Evolutionary conservation across 2,797 vertebrate species (phyloP).

Genomic region (Sebastes vulpes): DNA sequence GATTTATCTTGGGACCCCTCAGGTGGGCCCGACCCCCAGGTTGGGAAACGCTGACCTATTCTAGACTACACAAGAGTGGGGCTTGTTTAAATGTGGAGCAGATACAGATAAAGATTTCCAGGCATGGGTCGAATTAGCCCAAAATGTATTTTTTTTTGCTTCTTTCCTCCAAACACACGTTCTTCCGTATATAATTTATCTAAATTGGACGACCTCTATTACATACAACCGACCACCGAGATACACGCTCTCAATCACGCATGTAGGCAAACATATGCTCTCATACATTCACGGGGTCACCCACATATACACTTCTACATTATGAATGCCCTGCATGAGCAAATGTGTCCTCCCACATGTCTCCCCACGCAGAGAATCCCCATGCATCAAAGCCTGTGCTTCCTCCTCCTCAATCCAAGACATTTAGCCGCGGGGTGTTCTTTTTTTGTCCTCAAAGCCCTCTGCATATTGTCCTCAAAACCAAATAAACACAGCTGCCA

Average conservation of each 20-base stretch:
- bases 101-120: constrained; percentile 14
- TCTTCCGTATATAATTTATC: constrained; percentile 36
- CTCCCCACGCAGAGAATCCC: constrained; percentile 59
- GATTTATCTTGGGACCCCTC: background rate
- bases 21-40: background rate
- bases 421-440: constrained; percentile 65
- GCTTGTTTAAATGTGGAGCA: background rate
- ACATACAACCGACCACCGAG: constrained; percentile 12
- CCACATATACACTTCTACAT: constrained; percentile 2
- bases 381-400: constrained; percentile 67
- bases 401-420: constrained; percentile 64
- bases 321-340: constrained; percentile 42
- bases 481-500: constrained; percentile 82
- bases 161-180: constrained; percentile 18
- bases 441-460: constrained; percentile 58
- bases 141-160: background rate
- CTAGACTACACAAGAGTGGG: background rate
- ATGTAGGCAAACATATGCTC: constrained; percentile 1
- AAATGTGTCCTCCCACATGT: constrained; percentile 63
- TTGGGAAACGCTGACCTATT: background rate
- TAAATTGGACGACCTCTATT: constrained; percentile 22
- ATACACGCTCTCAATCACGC: constrained; percentile 7
- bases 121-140: constrained; percentile 4
- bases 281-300: background rate
- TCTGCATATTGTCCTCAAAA: constrained; percentile 72